Percentiles rank a stretch among this genome's conserved stretches.
Evolutionary conservation across 2,113 vertebrate genomes (phyloP).

Genomic region (Podocnemis expansa): DNA sequence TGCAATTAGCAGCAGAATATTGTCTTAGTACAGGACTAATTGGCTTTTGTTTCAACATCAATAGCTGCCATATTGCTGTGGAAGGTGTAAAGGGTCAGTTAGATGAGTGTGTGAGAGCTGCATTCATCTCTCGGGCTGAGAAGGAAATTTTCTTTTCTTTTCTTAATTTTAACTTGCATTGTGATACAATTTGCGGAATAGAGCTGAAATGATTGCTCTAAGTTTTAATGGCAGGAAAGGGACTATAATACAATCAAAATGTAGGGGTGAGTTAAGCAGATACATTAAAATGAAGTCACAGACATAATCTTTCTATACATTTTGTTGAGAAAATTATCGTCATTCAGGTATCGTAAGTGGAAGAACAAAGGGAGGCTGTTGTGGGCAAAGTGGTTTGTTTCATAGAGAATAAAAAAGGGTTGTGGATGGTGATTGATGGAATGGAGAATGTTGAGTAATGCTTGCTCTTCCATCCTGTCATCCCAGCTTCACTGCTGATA

Average conservation of each 20-base stretch:
- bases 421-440: constrained; percentile 74
- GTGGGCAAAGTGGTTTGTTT: constrained; percentile 88
- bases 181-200: constrained; percentile 83
- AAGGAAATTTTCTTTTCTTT: constrained; percentile 56
- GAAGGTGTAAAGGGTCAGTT: background rate
- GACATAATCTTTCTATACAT: constrained; percentile 87
- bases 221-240: constrained; percentile 77
- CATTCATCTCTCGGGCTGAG: background rate
- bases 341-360: constrained; percentile 84
- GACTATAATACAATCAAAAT: constrained; percentile 84
- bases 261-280: constrained; percentile 80
- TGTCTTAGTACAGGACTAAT: background rate
- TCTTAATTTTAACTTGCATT: constrained; percentile 91
- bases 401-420: constrained; percentile 82
- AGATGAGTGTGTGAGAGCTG: background rate
- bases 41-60: background rate
- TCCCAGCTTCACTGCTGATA: constrained; percentile 95
- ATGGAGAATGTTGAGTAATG: constrained; percentile 89
- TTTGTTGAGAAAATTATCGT: constrained; percentile 84
- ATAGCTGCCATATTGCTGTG: background rate
- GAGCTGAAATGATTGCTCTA: constrained; percentile 75
- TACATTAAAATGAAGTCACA: constrained; percentile 84
- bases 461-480: constrained; percentile 98
- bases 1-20: constrained; percentile 14
- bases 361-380: constrained; percentile 77